Conservation (phyloP, 1,140 invertebrate genomes). For the Elysia chlorotica region DNA sequence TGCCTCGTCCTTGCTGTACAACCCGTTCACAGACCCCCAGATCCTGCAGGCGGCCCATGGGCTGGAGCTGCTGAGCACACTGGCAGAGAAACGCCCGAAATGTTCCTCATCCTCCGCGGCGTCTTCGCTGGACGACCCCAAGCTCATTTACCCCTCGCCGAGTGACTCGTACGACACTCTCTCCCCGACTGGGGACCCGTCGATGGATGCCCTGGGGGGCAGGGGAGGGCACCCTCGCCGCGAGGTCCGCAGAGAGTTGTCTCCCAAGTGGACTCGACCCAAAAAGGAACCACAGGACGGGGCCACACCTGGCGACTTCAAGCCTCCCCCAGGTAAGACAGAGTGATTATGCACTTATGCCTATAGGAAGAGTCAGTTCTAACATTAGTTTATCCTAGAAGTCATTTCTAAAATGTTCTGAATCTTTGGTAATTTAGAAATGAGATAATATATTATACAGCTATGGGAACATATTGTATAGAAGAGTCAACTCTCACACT, state of each 20-base stretch:
- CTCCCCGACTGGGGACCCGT: constrained; percentile 23
- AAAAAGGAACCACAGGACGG: constrained; percentile 20
- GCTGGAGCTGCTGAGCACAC: constrained; percentile 78
- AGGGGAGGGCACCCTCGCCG: constrained; percentile 47
- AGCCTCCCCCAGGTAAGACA: constrained; percentile 26
- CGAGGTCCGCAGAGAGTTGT: constrained; percentile 17
- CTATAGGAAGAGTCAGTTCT: no score
- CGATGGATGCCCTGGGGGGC: constrained; percentile 26
- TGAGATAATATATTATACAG: no score
- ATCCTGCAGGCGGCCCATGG: constrained; percentile 69
- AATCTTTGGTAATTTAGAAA: no score
- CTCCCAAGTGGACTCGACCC: constrained; percentile 29
- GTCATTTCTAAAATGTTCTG: no score
- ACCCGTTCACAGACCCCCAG: constrained; percentile 53
- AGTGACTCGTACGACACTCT: constrained; percentile 31
- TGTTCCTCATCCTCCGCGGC: no score
- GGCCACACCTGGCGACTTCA: constrained; percentile 21
- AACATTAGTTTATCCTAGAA: no score
- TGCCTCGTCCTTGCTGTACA: constrained; percentile 26
- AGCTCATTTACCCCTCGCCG: constrained; percentile 27
- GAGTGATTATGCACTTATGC: no score
- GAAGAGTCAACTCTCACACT: no score
- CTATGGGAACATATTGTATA: no score
- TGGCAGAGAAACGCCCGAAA: constrained; percentile 82
- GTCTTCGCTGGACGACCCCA: constrained; percentile 26